phyloP scores from a whole-genome alignment of 2,113 vertebrate species.

The Hemibagrus wyckioides region DNA sequence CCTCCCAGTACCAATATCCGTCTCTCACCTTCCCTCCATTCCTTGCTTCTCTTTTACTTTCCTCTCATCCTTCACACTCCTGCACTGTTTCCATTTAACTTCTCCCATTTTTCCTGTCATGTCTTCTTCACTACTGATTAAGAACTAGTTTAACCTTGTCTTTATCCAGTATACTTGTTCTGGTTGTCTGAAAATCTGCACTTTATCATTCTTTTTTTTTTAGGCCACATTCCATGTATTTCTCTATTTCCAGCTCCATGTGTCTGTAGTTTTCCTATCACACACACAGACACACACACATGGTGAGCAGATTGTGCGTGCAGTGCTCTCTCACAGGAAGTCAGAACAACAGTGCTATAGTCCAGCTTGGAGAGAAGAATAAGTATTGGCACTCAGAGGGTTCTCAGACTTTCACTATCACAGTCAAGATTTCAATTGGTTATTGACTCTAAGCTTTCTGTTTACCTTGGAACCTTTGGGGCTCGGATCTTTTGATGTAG shows the following conservation, averaged over 20 bases:
- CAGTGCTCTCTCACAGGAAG: neutral
- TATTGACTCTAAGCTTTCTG: constrained; percentile 1
- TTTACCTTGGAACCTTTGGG: neutral
- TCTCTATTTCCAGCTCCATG: constrained; percentile 23
- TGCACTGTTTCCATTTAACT: constrained; percentile 13
- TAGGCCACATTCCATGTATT: constrained; percentile 23
- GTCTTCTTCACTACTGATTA: neutral
- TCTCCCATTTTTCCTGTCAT: neutral
- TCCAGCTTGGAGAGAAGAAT: neutral
- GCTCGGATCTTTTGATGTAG: neutral
- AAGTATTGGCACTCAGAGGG: neutral
- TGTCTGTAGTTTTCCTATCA: neutral
- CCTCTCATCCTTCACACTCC: neutral
- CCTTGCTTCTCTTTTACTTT: constrained; percentile 25
- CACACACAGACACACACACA: constrained; percentile 14
- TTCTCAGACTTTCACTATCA: neutral
- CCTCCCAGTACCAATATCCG: constrained; percentile 37
- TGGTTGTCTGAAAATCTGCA: constrained; percentile 5
- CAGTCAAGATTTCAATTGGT: neutral
- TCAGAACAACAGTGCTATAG: neutral
- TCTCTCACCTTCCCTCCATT: neutral
- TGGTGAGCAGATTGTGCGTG: constrained; percentile 40
- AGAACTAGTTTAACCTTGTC: neutral
- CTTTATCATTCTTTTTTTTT: constrained; percentile 35
- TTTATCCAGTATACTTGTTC: neutral